Percentiles rank a stretch among this genome's conserved stretches.
Evolutionary conservation across 2,113 vertebrate species (phyloP).

Genomic region (Xiphorhynchus elegans): DNA sequence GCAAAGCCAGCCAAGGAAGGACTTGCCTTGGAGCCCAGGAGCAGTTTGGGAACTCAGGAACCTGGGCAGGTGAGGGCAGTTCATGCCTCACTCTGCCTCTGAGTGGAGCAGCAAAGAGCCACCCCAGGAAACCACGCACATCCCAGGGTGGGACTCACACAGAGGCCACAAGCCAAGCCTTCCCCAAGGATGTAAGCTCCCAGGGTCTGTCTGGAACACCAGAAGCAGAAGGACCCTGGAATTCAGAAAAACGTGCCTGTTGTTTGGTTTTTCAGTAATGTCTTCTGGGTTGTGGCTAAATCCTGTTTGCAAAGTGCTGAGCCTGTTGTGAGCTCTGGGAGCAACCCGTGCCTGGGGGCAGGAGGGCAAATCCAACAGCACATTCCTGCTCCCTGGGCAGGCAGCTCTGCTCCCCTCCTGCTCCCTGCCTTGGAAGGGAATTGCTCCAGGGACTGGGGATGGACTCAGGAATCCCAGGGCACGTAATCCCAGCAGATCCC

Average conservation of each 20-base stretch:
- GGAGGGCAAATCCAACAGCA: not conserved
- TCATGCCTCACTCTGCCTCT: not conserved
- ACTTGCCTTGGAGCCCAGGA: not conserved
- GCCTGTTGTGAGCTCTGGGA: not conserved
- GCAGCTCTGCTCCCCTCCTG: not conserved
- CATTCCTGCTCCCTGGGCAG: not conserved
- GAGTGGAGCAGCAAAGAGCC: not conserved
- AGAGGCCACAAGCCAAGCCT: not conserved
- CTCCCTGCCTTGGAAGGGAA: not conserved
- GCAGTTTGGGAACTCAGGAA: not conserved
- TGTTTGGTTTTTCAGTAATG: not conserved
- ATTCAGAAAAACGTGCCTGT: constrained; percentile 2
- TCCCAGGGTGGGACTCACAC: not conserved
- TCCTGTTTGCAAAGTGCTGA: not conserved
- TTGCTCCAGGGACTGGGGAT: not conserved
- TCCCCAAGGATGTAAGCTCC: fast-evolving
- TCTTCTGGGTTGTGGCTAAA: not conserved
- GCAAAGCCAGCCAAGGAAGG: not conserved
- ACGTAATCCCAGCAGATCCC: not conserved
- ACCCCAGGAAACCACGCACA: not conserved
- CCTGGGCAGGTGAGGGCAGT: not conserved
- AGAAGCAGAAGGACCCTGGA: not conserved
- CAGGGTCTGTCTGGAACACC: not conserved
- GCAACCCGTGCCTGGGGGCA: fast-evolving
- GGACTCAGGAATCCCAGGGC: not conserved